Base-by-base conservation (phyloP, 1,140 invertebrate species). In the Onthophagus taurus region DNA sequence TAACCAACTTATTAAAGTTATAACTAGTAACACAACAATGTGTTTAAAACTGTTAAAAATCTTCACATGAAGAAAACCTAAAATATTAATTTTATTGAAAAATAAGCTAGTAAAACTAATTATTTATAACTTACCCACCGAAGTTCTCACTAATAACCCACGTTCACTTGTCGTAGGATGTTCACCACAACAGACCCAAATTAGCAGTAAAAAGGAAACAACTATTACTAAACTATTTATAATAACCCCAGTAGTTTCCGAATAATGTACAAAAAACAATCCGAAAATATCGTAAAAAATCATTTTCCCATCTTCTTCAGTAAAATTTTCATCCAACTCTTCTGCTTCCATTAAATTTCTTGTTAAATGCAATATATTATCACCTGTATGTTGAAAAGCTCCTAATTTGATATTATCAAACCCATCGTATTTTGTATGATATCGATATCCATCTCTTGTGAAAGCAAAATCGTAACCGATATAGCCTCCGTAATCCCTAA, bases 401-500 rank as follows among this genome's bases (percentile, higher is more conserved):
- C 81, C 82, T 4, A 65, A 43, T 21, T 71, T 65, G 35, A 87
- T 73, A 13, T 72, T 65, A n/a, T 74, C 63, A 19, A 78, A 72
- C 31, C 57, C 55, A 59, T 89, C 85, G 65, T 77, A 78, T 43
- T 74, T 73, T 3, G 85, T 89, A 64, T 89, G 85, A 61, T 89
- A 89, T 2, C 84, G 72, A 61, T 80, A 80, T n/a, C 83, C 83
- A 69, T 84, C 79, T 43, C 75, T 72, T 30, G 72, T 68, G 60
- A 84, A 85, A 6, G 84, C 85, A 64, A 88, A 77, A 64, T 88
- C 85, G 3, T 86, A 53, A 57, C 58, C 58, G 13, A 67, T 1
- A 67, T 60, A 2, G 71, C 76, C 4, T 68, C 75, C 77, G 57
- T 72, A 77, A 56, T 83, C 75, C 37, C 80, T 64, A 60, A 85